Conservation (phyloP, 1,140 invertebrate genomes). For the Elymnias hypermnestra region DNA sequence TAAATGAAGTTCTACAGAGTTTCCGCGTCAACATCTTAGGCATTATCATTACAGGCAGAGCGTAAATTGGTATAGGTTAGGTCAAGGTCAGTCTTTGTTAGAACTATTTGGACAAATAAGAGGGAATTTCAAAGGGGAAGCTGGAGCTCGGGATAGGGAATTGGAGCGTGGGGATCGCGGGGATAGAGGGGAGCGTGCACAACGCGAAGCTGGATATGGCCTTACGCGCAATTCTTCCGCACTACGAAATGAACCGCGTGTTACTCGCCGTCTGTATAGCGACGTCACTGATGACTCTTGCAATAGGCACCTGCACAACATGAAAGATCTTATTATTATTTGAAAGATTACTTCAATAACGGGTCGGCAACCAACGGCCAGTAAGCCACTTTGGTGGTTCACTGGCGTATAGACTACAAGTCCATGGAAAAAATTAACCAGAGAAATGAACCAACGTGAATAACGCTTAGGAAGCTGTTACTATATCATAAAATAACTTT, state of each 20-base stretch:
- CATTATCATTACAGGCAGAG: no score
- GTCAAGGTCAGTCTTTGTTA: conserved; percentile 3
- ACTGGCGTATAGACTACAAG: no score
- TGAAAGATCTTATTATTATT: not conserved
- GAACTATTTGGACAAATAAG: conserved; percentile 27
- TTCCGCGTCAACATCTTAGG: no score
- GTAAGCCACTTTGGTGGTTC: no score
- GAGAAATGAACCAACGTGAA: no score
- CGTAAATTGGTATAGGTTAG: no score
- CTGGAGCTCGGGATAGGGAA: conserved; percentile 39
- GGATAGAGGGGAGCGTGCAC: conserved; percentile 37
- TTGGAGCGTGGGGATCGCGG: conserved; percentile 43
- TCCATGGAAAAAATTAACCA: no score
- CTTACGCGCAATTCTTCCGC: conserved; percentile 54
- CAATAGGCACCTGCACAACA: conserved; percentile 45
- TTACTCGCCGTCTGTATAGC: conserved; percentile 42
- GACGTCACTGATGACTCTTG: conserved; percentile 58
- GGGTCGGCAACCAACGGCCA: no score
- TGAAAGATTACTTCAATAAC: no score
- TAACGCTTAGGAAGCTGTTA: no score
- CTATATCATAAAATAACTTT: no score
- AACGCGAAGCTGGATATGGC: conserved; percentile 43
- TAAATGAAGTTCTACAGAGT: no score
- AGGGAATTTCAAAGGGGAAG: conserved; percentile 45
- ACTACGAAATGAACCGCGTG: conserved; percentile 47